A percentile compares a stretch with the other conserved stretches of the same genome.
phyloP scores from a whole-genome alignment of 2,888 invertebrate species.

The Embidobia sp. region DNA sequence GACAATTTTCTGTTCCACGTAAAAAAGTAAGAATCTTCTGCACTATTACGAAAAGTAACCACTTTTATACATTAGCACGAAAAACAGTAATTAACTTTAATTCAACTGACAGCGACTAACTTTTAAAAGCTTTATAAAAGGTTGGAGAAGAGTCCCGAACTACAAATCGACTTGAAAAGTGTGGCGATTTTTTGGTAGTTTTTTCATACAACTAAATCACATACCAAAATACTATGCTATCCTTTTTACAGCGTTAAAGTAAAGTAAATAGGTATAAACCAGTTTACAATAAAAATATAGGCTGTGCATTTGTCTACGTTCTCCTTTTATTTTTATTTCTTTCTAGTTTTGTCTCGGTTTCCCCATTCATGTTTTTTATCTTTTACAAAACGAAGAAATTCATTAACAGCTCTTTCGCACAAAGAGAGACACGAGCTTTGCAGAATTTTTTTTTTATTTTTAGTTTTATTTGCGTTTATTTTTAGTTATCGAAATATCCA shows the following conservation, averaged over 20 bases:
- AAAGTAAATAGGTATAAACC: slow-evolving; percentile 76
- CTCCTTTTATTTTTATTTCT: slow-evolving; percentile 13
- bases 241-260: slow-evolving; percentile 72
- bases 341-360: background rate
- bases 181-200: slow-evolving; percentile 48
- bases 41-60: too few species aligned
- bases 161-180: slow-evolving; percentile 34
- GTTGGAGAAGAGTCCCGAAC: slow-evolving; percentile 40
- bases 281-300: slow-evolving; percentile 73
- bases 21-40: too few species aligned
- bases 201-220: slow-evolving; percentile 71
- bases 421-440: slow-evolving; percentile 48
- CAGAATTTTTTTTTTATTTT: too few species aligned
- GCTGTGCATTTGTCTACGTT: slow-evolving; percentile 73
- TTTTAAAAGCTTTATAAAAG: too few species aligned
- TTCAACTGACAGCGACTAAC: too few species aligned
- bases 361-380: slow-evolving; percentile 33
- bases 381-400: slow-evolving; percentile 67
- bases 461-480: background rate
- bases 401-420: slow-evolving; percentile 46
- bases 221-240: slow-evolving; percentile 72
- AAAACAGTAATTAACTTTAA: too few species aligned
- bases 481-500: slow-evolving; percentile 39
- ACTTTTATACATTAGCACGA: too few species aligned
- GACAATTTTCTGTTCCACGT: too few species aligned